A percentile compares a stretch with the other conserved stretches of the same genome.
These are phyloP conservation scores for Temnothorax rugatulus DNA, from an alignment of 2,888 invertebrate genomes.

Conservation along the genomic window DNA sequence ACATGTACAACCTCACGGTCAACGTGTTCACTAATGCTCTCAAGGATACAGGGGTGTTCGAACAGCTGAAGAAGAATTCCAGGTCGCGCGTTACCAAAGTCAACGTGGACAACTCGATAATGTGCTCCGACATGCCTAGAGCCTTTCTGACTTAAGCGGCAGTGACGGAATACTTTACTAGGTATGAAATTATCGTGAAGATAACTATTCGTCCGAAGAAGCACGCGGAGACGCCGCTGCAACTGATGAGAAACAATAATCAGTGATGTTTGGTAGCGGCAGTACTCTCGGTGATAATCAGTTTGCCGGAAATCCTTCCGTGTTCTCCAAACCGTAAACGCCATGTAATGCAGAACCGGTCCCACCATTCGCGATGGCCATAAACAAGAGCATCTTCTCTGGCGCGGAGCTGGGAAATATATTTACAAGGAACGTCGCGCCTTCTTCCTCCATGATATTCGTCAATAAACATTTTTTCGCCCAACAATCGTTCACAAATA, in stretches of 20 bases:
- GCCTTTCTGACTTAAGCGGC: constrained; percentile 88
- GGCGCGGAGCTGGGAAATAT: constrained; percentile 62
- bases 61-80: constrained; percentile 75
- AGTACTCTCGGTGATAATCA: not conserved
- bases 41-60: constrained; percentile 70
- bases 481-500: constrained; percentile 12
- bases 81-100: constrained; percentile 69
- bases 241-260: not conserved
- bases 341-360: not conserved
- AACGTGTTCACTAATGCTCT: constrained; percentile 74
- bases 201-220: constrained; percentile 90
- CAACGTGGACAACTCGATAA: constrained; percentile 77
- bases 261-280: too few species aligned
- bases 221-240: constrained; percentile 80
- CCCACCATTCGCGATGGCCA: constrained; percentile 62
- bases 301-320: not conserved
- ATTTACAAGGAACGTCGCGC: constrained; percentile 57
- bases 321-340: constrained; percentile 50
- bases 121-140: constrained; percentile 90
- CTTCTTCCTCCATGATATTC: constrained; percentile 56
- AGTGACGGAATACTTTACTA: constrained; percentile 90
- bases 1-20: constrained; percentile 66
- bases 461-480: constrained; percentile 35
- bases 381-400: constrained; percentile 72
- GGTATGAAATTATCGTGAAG: constrained; percentile 91